Evolutionary conservation across 2,888 invertebrate genomes (phyloP).

Genomic region (Mechanitis messenoides): DNA sequence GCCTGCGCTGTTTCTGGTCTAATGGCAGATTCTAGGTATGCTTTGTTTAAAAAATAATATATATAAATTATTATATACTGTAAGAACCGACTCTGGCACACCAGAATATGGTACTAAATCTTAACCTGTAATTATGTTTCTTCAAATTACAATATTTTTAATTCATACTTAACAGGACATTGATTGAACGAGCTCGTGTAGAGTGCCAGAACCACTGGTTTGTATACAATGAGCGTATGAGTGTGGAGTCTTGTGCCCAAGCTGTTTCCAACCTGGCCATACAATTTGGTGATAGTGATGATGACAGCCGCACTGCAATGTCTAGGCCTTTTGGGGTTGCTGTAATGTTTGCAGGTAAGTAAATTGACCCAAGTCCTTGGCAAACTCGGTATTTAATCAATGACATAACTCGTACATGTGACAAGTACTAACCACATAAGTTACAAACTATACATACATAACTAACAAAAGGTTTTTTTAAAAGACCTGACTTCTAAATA

Average conservation of each 20-base stretch:
- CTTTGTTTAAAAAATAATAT: no score
- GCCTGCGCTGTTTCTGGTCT: constrained; percentile 98
- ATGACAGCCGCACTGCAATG: constrained; percentile 95
- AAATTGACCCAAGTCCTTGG: neutral
- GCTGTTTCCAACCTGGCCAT: constrained; percentile 99
- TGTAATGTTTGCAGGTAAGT: constrained; percentile 92
- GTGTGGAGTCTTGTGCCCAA: constrained; percentile 97
- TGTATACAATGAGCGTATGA: constrained; percentile 96
- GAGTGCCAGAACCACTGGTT: constrained; percentile 99
- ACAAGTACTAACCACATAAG: no score
- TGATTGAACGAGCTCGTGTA: constrained; percentile 95
- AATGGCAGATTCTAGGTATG: constrained; percentile 94
- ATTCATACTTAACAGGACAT: constrained; percentile 73
- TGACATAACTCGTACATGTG: no score
- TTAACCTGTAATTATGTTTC: neutral
- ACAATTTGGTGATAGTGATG: constrained; percentile 98
- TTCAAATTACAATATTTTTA: no score
- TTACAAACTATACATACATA: no score
- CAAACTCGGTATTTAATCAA: neutral
- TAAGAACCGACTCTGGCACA: neutral
- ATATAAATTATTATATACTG: neutral
- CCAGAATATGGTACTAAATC: no score
- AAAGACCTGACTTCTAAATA: no score
- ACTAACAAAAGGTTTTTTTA: no score
- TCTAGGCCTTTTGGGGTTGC: constrained; percentile 99